Evolutionary conservation across 1,140 invertebrate genomes (phyloP).

Genomic region (Polyergus mexicanus): DNA sequence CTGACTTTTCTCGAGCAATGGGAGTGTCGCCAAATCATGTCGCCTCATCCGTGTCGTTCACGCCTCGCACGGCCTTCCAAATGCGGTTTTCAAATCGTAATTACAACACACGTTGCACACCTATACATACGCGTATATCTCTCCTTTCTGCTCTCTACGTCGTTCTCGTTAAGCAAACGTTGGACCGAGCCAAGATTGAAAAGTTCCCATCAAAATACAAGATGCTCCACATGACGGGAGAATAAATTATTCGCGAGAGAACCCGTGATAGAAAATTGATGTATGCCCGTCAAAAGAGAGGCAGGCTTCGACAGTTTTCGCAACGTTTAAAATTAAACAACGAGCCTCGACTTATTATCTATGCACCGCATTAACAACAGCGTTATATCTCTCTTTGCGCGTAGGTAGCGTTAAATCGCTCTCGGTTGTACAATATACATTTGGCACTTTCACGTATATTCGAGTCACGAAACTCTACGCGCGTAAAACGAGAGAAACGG

Average conservation of each 20-base stretch:
- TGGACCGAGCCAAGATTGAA: constrained; percentile 25
- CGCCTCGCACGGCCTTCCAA: constrained; percentile 74
- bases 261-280: neutral
- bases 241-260: constrained; percentile 51
- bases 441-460: neutral
- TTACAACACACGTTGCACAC: constrained; percentile 63
- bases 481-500: neutral
- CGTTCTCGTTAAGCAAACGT: constrained; percentile 13
- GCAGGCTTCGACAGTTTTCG: constrained; percentile 1
- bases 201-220: neutral
- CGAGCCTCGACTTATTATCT: neutral
- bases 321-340: constrained; percentile 42
- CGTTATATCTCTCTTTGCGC: constrained; percentile 6
- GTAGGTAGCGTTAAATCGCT: constrained; percentile 40
- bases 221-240: neutral
- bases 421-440: too few relatives aligned
- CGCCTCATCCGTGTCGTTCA: constrained; percentile 82
- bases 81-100: constrained; percentile 68
- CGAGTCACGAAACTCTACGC: constrained; percentile 16
- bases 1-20: constrained; percentile 75
- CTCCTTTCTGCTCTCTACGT: neutral
- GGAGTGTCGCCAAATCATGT: constrained; percentile 83
- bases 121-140: neutral
- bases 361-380: constrained; percentile 39
- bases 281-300: neutral